A percentile compares a stretch with the other conserved stretches of the same genome.
phyloP scores from a whole-genome alignment of 2,888 invertebrate genomes.

The Chymomyza amoena region DNA sequence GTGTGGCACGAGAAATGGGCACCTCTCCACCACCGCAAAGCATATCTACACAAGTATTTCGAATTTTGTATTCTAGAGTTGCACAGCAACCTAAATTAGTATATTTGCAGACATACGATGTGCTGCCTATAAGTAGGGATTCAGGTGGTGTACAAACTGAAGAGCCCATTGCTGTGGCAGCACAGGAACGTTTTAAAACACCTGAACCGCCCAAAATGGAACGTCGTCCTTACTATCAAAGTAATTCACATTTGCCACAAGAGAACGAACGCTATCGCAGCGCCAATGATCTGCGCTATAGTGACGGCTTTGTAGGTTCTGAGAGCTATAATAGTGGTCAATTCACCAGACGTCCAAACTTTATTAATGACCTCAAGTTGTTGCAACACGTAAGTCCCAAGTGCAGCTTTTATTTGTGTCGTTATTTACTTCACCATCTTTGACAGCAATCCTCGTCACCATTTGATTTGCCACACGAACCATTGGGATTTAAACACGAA shows the following conservation, averaged over 20 bases:
- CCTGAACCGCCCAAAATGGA: constrained; percentile 58
- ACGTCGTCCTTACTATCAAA: constrained; percentile 57
- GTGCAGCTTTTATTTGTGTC: not conserved
- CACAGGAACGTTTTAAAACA: constrained; percentile 32
- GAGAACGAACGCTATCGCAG: constrained; percentile 78
- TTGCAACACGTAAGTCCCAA: constrained; percentile 66
- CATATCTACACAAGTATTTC: constrained; percentile 89
- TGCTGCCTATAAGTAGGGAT: constrained; percentile 50
- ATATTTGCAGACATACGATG: constrained; percentile 81
- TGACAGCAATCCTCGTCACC: constrained; percentile 58
- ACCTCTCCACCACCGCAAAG: constrained; percentile 93
- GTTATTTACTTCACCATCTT: constrained; percentile 16
- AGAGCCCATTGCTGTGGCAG: constrained; percentile 17
- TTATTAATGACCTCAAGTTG: constrained; percentile 61
- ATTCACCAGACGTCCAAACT: constrained; percentile 58
- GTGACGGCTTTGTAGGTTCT: constrained; percentile 40
- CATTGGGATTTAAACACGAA: constrained; percentile 64
- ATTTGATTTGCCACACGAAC: constrained; percentile 59
- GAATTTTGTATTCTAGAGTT: not conserved
- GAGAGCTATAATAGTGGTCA: constrained; percentile 31
- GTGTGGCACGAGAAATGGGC: constrained; percentile 82
- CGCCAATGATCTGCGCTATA: constrained; percentile 79
- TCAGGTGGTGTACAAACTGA: constrained; percentile 18
- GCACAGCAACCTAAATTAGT: not conserved
- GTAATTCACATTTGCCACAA: constrained; percentile 52